These are phyloP conservation scores for Chorisops tibialis DNA, from an alignment of 2,888 invertebrate genomes.

Conservation along the genomic window DNA sequence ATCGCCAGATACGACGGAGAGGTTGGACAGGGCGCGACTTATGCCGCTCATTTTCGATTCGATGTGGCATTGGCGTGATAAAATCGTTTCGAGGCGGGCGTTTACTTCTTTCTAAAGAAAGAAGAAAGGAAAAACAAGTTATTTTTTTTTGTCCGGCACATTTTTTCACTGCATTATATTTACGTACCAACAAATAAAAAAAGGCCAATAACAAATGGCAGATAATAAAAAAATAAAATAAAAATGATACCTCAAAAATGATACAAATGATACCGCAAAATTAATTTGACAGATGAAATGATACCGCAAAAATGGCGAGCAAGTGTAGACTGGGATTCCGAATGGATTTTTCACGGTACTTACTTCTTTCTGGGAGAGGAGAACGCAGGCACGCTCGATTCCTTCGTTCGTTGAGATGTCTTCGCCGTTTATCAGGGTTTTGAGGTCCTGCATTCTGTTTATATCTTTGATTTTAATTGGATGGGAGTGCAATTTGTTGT, in stretches of 20 bases:
- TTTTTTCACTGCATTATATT: no score
- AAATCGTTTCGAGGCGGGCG: slow-evolving; percentile 64
- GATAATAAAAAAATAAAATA: no score
- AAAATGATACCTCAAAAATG: no score
- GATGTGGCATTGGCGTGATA: slow-evolving; percentile 71
- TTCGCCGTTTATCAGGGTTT: slow-evolving; percentile 37
- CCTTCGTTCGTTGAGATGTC: slow-evolving; percentile 56
- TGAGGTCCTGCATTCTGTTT: slow-evolving; percentile 36
- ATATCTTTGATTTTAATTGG: no score
- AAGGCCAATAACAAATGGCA: no score
- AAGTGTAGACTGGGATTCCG: not conserved
- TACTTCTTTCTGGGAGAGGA: slow-evolving; percentile 61
- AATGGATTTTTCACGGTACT: not conserved
- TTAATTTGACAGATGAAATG: slow-evolving; percentile 56
- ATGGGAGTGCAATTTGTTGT: slow-evolving; percentile 10
- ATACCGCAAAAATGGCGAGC: not conserved
- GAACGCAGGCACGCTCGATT: slow-evolving; percentile 57
- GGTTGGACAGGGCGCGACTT: slow-evolving; percentile 74
- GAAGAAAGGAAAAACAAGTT: not conserved
- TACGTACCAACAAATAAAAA: no score
- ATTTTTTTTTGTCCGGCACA: no score
- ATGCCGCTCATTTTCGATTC: slow-evolving; percentile 78
- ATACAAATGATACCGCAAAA: no score
- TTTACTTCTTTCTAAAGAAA: slow-evolving; percentile 62
- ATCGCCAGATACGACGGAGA: slow-evolving; percentile 74